Evolutionary conservation across 2,797 vertebrate species (phyloP).

Genomic region (Myripristis murdjan): DNA sequence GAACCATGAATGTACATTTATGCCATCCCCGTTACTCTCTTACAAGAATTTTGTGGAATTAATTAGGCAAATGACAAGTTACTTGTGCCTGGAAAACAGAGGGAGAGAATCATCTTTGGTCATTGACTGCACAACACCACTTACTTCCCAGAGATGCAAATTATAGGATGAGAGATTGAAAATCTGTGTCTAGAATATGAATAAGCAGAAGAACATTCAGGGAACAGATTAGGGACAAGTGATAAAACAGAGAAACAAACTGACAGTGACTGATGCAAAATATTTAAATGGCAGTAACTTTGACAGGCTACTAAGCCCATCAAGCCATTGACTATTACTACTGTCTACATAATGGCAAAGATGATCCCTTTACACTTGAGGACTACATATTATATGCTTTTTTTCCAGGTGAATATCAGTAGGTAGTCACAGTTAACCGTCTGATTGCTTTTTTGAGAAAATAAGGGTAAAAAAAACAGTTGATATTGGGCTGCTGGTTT

Average conservation of each 20-base stretch:
- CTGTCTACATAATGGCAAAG: neutral
- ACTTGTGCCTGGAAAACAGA: slow-evolving; percentile 13
- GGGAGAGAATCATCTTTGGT: neutral
- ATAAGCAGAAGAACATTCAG: neutral
- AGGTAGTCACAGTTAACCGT: neutral
- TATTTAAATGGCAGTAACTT: slow-evolving; percentile 1
- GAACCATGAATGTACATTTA: neutral
- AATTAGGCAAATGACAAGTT: neutral
- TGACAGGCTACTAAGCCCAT: neutral
- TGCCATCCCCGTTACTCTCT: neutral
- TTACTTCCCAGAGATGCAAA: neutral
- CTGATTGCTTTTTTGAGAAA: slow-evolving; percentile 3
- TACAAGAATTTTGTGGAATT: neutral
- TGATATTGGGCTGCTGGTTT: neutral
- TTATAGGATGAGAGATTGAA: neutral
- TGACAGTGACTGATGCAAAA: neutral
- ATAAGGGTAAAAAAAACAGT: neutral
- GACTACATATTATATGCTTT: neutral
- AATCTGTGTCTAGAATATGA: neutral
- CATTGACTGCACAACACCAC: neutral
- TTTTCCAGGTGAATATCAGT: neutral
- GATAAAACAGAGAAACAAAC: neutral
- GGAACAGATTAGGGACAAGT: neutral
- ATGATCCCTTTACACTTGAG: neutral
- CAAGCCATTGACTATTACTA: neutral